Conservation (phyloP, 92 coral and sea anemone genomes). For the Bergia sp. region DNA sequence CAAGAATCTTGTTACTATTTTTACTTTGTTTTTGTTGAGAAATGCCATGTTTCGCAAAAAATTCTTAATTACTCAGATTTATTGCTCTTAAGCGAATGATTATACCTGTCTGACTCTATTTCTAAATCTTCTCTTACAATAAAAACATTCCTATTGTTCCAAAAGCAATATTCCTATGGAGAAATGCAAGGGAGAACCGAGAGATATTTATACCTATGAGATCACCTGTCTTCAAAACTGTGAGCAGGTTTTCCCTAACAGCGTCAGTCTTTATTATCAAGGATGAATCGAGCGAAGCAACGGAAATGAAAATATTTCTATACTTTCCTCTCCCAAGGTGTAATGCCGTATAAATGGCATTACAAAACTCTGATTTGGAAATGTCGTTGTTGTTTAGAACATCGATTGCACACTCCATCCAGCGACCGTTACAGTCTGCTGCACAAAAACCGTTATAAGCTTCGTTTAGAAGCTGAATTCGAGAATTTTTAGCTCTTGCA, state of each 20-base stretch:
- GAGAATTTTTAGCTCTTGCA: too few species aligned
- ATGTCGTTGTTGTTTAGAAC: neutral
- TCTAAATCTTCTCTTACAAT: slow-evolving; percentile 1
- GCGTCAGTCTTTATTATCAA: slow-evolving; percentile 18
- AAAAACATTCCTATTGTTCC: neutral
- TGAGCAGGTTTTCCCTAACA: slow-evolving; percentile 9
- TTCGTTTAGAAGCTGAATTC: too few species aligned
- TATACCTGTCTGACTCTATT: neutral
- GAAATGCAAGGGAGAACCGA: slow-evolving; percentile 33
- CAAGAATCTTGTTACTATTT: slow-evolving; percentile 4
- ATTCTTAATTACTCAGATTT: neutral
- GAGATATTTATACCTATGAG: slow-evolving; percentile 1
- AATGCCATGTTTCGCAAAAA: neutral
- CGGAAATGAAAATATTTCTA: too few species aligned
- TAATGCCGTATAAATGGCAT: slow-evolving; percentile 1
- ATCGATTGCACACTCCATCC: slow-evolving; percentile 7
- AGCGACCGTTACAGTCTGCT: slow-evolving; percentile 12
- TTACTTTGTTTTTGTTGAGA: slow-evolving; percentile 13
- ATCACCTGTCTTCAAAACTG: slow-evolving; percentile 21
- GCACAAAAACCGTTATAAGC: neutral
- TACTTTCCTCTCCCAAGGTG: slow-evolving; percentile 13
- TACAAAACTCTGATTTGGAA: neutral
- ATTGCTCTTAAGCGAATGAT: neutral
- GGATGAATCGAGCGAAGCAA: slow-evolving; percentile 22
- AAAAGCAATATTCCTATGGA: neutral